Evolutionary conservation across 2,797 vertebrate genomes (phyloP), one percentile per base, ranked within the genome.

Genomic region (Malacoctenus gilli): DNA sequence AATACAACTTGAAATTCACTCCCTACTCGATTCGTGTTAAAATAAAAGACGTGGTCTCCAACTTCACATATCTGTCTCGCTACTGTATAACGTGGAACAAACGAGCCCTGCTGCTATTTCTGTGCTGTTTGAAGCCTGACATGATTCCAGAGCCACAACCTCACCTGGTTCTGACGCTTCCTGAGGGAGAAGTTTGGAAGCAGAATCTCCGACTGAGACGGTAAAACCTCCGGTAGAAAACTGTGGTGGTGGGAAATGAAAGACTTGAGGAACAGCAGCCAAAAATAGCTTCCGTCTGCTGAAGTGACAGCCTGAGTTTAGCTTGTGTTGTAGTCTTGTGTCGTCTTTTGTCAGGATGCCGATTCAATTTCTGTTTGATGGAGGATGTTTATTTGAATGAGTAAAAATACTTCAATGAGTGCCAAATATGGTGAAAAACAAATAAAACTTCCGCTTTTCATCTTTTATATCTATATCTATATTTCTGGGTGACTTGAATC

Each of bases 361-460:
- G 1, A 37, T 6, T 37, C 14, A 1, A 35, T 43, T 59, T n/a
- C n/a, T 30, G 23, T 73, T 75, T 74, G 54, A 57, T 3, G 21
- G 56, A 72, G 28, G 23, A 50, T 35, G 41, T 80, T 51, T 74
- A 70, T 82, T 82, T 85, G 75, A 65, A 57, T 60, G 59, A 11
- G 57, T 66, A 72, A 37, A 68, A 55, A 80, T 72, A 38, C 68
- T 74, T 57, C 61, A 44, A 22, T 51, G 63, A 69, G 50, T 59
- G 61, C 15, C 21, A 41, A 52, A 5, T 5, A 14, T 16, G 4
- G 13, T n/a, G n/a, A n/a, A n/a, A n/a, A n/a, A n/a, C 55, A 72
- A 75, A 57, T 59, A 72, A 44, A 15, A 42, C 68, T 57, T 52
- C 13, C 21, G 37, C 15, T 56, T 54, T 20, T 53, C 57, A 18